A percentile compares a stretch with the other conserved stretches of the same genome.
These are phyloP conservation scores for Hydroisotoma schaefferi DNA, from an alignment of 2,888 invertebrate genomes.

Conservation along the genomic window DNA sequence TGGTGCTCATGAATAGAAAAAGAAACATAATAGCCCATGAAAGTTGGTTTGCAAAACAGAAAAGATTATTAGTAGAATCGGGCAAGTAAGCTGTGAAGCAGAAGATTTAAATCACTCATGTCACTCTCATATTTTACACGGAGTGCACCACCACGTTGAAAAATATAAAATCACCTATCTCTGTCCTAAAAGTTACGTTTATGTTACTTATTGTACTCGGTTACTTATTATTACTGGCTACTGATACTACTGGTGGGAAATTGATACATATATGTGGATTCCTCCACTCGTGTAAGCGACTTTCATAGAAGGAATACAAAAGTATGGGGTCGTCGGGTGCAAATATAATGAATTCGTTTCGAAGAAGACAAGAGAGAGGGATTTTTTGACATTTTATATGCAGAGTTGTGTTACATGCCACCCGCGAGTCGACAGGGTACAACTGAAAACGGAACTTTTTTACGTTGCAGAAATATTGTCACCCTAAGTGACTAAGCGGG, in stretches of 20 bases:
- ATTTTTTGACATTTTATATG: slow-evolving; percentile 15
- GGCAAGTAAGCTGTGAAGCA: not conserved
- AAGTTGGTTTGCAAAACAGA: not conserved
- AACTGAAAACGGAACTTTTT: not conserved
- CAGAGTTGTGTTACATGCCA: slow-evolving; percentile 7
- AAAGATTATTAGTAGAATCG: no score
- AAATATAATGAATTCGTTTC: slow-evolving; percentile 9
- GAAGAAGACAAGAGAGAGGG: slow-evolving; percentile 8
- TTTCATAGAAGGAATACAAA: not conserved
- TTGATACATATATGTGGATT: not conserved
- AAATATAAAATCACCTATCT: not conserved
- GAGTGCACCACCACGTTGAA: not conserved
- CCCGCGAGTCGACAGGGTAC: not conserved
- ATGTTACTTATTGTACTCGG: no score
- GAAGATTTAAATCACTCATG: slow-evolving; percentile 8
- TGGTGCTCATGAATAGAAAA: no score
- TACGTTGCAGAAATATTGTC: slow-evolving; percentile 2
- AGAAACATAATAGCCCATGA: slow-evolving; percentile 18
- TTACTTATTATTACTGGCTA: not conserved
- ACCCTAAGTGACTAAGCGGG: not conserved
- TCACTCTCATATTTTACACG: not conserved
- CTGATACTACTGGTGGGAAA: not conserved
- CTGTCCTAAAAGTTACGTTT: no score
- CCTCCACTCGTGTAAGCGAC: not conserved
- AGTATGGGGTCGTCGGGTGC: not conserved